phyloP scores from a whole-genome alignment of 2,797 vertebrate genomes.

The Gymnoscopelus braueri region DNA sequence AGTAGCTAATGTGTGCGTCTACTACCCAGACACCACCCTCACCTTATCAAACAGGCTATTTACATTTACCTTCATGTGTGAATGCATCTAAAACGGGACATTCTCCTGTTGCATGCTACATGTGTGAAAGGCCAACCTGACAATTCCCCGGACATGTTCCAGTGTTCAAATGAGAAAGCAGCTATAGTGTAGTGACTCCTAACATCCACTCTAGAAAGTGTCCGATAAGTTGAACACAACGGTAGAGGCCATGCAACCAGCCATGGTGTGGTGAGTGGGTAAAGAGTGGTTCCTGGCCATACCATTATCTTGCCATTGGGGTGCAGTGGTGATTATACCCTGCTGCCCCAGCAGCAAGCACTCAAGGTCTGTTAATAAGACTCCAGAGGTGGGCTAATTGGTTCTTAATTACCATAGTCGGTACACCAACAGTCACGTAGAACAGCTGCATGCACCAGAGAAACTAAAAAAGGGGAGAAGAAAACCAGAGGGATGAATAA shows the following conservation, averaged over 20 bases:
- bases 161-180: too few relatives aligned
- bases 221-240: too few relatives aligned
- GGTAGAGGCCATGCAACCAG: not conserved
- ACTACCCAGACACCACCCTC: too few relatives aligned
- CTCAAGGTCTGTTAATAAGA: slow-evolving; percentile 66
- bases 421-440: slow-evolving; percentile 64
- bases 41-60: too few relatives aligned
- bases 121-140: too few relatives aligned
- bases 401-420: slow-evolving; percentile 78
- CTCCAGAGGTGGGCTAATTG: slow-evolving; percentile 79
- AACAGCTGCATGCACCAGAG: slow-evolving; percentile 72
- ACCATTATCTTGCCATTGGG: slow-evolving; percentile 63
- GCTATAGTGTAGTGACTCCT: too few relatives aligned
- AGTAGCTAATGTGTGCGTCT: too few relatives aligned
- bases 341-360: slow-evolving; percentile 59
- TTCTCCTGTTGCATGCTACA: too few relatives aligned
- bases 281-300: slow-evolving; percentile 59
- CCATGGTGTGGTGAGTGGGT: slow-evolving; percentile 42
- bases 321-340: slow-evolving; percentile 69
- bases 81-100: too few relatives aligned
- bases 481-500: slow-evolving; percentile 58
- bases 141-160: too few relatives aligned
- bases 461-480: slow-evolving; percentile 41
- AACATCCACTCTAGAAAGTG: too few relatives aligned
- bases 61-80: too few relatives aligned